Evolutionary conservation across 2,113 vertebrate species (phyloP), one percentile per base, ranked within the genome.

Genomic region (Chaetodon auriga): DNA sequence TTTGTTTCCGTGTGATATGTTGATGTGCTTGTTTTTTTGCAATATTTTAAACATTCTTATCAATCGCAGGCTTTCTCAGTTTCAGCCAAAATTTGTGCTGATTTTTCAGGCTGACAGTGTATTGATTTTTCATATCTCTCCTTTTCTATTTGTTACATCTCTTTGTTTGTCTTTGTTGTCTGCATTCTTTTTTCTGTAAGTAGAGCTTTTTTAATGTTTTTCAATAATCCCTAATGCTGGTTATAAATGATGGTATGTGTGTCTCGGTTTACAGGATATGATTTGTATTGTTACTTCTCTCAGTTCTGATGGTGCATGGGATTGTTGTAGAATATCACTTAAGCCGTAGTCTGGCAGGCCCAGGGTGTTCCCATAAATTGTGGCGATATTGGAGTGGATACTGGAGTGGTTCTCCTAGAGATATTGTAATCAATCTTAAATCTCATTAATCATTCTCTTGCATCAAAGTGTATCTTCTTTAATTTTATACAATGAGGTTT

Each of bases 281-380:
- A 63, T 72, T 74, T 73, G 23, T 54, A 6, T 43, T 43, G 41
- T 65, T 62, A 41, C 62, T 76, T 69, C 19, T 55, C 62, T 57
- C 43, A 7, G 48, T 75, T 68, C 41, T 45, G 45, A 65, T 64
- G 74, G 45, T 80, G 69, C 77, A 80, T 64, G 18, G 71, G 76
- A 84, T 85, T 77, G 48, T 79, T 78, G 61, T 75, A 65, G 55
- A 86, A 45, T 80, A 89, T 90, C 82, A 84, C 65, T 81, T 75
- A 49, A 46, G 23, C 68, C 79, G 51, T 49, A 85, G 55, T 81
- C 71, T 87, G 75, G 73, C 87, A 84, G 53, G 60, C 66, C 86
- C 54, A 43, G 69, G 60, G 53, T 75, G 25, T 41, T 69, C 58
- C 63, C 68, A 86, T 90, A 87, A 86, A 88, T 85, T 58, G n/a